Conservation (phyloP, 2,888 invertebrate genomes). For the Drosophila meridiana region DNA sequence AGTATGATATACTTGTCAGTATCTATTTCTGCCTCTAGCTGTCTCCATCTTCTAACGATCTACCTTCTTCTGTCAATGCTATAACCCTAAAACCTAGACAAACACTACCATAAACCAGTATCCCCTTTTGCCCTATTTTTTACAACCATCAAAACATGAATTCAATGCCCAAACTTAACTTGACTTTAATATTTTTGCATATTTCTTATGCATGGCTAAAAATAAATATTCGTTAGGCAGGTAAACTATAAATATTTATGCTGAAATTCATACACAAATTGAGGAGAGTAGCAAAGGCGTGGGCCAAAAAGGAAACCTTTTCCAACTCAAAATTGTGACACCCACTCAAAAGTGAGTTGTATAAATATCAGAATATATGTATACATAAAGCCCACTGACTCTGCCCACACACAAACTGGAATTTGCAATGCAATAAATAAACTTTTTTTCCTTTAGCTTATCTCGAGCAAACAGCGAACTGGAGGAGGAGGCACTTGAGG, state of each 20-base stretch:
- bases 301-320: background rate
- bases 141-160: background rate
- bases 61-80: background rate
- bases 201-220: slow-evolving; percentile 2
- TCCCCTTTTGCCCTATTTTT: background rate
- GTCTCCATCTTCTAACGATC: background rate
- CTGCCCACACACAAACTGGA: slow-evolving; percentile 4
- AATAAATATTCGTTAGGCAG: background rate
- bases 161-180: background rate
- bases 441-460: slow-evolving; percentile 21
- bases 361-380: slow-evolving; percentile 6
- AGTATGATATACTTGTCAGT: no score
- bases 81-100: no score
- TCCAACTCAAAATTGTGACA: background rate
- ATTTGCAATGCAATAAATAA: slow-evolving; percentile 23
- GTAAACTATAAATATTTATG: background rate
- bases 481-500: slow-evolving; percentile 10
- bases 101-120: background rate
- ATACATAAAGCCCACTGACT: background rate
- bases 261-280: background rate
- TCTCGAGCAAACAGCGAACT: slow-evolving; percentile 32
- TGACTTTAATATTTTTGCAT: background rate
- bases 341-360: slow-evolving; percentile 8
- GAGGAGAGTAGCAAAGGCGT: background rate
- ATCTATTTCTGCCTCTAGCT: no score